These are phyloP conservation scores for Myiozetetes cayanensis DNA, from an alignment of 2,113 vertebrate genomes.

Conservation along the genomic window DNA sequence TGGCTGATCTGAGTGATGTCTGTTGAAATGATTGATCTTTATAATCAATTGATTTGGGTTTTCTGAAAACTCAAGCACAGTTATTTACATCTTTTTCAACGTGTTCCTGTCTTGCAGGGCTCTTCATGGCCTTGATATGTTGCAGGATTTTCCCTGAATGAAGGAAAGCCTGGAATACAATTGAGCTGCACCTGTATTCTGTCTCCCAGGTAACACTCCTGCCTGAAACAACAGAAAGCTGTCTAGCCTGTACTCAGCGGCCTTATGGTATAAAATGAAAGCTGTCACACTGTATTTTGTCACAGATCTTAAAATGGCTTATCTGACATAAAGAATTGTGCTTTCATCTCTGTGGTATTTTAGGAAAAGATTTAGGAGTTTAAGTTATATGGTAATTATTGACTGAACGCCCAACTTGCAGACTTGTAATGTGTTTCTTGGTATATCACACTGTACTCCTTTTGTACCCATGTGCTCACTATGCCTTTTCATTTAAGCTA, in stretches of 20 bases:
- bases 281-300: not conserved
- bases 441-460: not conserved
- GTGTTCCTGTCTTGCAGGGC: not conserved
- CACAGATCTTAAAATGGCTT: not conserved
- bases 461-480: not conserved
- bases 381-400: not conserved
- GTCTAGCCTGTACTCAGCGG: not conserved
- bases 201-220: not conserved
- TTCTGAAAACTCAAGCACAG: not conserved
- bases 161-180: not conserved
- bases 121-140: not conserved
- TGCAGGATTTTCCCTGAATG: not conserved
- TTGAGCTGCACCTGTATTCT: not conserved
- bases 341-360: not conserved
- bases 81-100: not conserved
- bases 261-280: not conserved
- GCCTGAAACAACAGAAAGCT: not conserved
- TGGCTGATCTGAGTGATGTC: not conserved
- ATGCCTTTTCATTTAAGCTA: not conserved
- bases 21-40: not conserved
- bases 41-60: not conserved
- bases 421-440: not conserved
- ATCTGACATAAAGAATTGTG: not conserved
- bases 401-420: not conserved
- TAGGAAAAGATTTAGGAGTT: not conserved